Base-by-base conservation (phyloP, 2,888 invertebrate species). In the Diadegma fenestrale region DNA sequence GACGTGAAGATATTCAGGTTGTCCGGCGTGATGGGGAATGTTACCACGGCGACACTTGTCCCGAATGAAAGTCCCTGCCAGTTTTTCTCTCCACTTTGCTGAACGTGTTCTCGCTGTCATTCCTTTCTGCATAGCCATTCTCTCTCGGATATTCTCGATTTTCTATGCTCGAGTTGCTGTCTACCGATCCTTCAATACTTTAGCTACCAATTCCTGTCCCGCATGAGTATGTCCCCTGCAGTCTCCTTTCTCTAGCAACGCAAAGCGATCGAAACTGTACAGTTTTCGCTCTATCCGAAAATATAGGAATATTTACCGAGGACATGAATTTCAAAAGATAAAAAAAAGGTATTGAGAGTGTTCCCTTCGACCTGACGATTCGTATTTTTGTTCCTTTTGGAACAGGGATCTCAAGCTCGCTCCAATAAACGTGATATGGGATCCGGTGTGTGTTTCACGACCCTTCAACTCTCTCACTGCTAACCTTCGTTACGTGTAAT, bases 11-110 rank as follows among this genome's bases (percentile, higher is more conserved):
- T 80, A 71, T 80, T 80, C 80, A 68, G 68, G 80, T 51, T 80
- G 85, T 82, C 85, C 82, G 73, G 82, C 85, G 91, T 90, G 88
- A 89, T 89, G 89, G 89, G 89, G 87, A 84, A 88, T 89, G 88
- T 89, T 89, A 89, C 88, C 88, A 88, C 85, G 90, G 89, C 88
- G 89, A 89, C 89, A 89, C 89, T 88, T 89, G 89, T 86, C 77
- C 68, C 84, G 84, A 88, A 88, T 88, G 87, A 84, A 45, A 26
- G 33, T 41, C 58, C 73, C 73, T 64, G 63, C 45, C 85, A 71
- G 51, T 66, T 80, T 54, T 63, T 54, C 54, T 80, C 75, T 33
- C 45, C 45, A 63, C 69, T 69, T 75, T 64, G 73, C 64, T 69
- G 80, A 76, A 79, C 80, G 82, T 64, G 58, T 71, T 76, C 51